These are phyloP conservation scores for Gymnocypris eckloni DNA, from an alignment of 2,797 vertebrate species.

Conservation along the genomic window DNA sequence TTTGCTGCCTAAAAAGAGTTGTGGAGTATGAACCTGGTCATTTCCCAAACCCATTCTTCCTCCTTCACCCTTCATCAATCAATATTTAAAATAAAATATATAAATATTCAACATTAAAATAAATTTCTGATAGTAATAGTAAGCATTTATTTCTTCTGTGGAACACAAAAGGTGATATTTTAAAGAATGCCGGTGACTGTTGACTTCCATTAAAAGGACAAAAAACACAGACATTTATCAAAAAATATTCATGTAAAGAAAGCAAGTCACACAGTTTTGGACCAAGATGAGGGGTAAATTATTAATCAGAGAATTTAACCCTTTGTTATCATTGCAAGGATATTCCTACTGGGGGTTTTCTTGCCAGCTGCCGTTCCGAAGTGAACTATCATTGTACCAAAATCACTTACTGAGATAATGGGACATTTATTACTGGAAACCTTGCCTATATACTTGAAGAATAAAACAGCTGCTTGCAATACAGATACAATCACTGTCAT, in stretches of 20 bases:
- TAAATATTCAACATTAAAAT: neutral
- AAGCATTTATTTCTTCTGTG: neutral
- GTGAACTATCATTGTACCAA: neutral
- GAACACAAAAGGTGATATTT: neutral
- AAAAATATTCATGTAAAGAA: neutral
- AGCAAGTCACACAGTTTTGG: neutral
- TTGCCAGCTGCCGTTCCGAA: neutral
- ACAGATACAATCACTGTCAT: neutral
- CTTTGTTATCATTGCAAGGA: neutral
- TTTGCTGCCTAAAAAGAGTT: neutral
- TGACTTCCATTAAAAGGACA: neutral
- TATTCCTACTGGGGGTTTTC: neutral
- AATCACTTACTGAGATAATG: neutral
- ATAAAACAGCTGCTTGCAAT: conserved; percentile 7
- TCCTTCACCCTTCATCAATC: neutral
- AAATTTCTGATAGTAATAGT: neutral
- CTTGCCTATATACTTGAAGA: neutral
- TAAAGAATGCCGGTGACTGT: neutral
- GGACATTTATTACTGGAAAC: neutral
- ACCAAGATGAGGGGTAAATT: neutral
- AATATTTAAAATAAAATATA: neutral
- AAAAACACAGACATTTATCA: neutral
- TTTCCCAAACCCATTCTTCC: neutral
- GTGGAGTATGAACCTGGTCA: neutral
- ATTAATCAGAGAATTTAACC: neutral